phyloP scores from a whole-genome alignment of 53 echinoderm and acorn worm genomes.

The Echinarachnius parma region DNA sequence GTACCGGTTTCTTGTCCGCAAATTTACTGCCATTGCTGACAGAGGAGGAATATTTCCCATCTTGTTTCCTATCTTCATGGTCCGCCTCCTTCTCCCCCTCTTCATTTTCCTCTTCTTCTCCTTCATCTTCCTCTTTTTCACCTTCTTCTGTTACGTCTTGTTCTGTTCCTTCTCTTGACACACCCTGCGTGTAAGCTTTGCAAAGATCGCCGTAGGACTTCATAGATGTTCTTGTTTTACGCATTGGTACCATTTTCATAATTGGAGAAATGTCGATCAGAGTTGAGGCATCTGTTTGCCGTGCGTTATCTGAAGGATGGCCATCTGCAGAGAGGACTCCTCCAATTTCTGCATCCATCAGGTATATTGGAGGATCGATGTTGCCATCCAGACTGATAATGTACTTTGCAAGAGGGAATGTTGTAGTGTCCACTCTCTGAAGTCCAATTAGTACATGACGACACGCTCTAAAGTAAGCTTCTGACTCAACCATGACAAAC shows the following conservation, averaged over 20 bases:
- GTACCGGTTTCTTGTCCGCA: background rate
- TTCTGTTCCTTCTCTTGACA: background rate
- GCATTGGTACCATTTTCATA: too few species aligned
- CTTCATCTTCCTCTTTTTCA: too few species aligned
- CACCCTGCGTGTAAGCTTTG: background rate
- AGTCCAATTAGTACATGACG: slow-evolving; percentile 73
- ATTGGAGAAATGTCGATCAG: too few species aligned
- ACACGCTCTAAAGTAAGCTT: slow-evolving; percentile 88
- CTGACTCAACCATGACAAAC: slow-evolving; percentile 90
- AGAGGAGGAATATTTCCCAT: background rate
- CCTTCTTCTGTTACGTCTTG: too few species aligned
- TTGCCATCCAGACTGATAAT: slow-evolving; percentile 46
- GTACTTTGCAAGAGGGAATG: slow-evolving; percentile 69
- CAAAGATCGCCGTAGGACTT: background rate
- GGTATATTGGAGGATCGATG: slow-evolving; percentile 58
- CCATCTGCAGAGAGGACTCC: too few species aligned
- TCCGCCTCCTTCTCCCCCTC: background rate
- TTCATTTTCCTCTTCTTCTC: background rate
- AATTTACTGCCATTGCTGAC: too few species aligned
- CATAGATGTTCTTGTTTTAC: background rate
- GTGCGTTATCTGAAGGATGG: too few species aligned
- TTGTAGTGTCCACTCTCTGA: slow-evolving; percentile 50
- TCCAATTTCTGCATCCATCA: too few species aligned
- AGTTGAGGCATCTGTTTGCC: slow-evolving; percentile 48
- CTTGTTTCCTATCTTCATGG: too few species aligned